These are phyloP conservation scores for Mycetomoellerius zeteki DNA, from an alignment of 1,140 invertebrate genomes.

Conservation along the genomic window DNA sequence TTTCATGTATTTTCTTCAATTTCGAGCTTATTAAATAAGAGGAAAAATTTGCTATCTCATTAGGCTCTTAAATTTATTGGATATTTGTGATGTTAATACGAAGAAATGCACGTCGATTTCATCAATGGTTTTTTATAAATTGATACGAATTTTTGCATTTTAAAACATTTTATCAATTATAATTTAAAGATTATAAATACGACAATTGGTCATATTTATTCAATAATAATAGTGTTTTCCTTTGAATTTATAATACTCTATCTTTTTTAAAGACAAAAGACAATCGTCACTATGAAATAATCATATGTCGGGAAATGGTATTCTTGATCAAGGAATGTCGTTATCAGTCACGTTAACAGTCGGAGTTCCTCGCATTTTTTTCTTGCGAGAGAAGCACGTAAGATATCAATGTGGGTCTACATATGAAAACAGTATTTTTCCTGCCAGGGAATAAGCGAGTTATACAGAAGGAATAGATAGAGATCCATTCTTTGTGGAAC, in stretches of 20 bases:
- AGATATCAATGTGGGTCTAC: background rate
- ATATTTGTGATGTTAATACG: background rate
- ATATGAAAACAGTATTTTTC: slow-evolving; percentile 25
- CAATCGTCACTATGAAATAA: background rate
- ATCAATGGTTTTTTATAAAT: slow-evolving; percentile 7
- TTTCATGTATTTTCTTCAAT: background rate
- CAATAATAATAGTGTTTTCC: background rate
- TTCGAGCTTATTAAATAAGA: background rate
- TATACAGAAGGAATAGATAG: background rate
- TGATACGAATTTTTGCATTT: background rate
- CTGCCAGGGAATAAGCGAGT: background rate
- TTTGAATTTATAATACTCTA: slow-evolving; percentile 27
- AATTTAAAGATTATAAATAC: slow-evolving; percentile 6
- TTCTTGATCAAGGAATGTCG: slow-evolving; percentile 5
- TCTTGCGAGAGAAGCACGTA: slow-evolving; percentile 5
- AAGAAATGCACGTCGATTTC: background rate
- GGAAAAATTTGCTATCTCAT: background rate
- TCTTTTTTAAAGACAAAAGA: background rate
- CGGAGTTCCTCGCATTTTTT: slow-evolving; percentile 4
- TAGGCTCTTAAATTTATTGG: background rate
- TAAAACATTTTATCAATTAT: background rate
- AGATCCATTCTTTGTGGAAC: background rate
- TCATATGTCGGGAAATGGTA: background rate
- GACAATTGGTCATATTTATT: slow-evolving; percentile 15
- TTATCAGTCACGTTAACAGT: slow-evolving; percentile 8